Base-by-base conservation (phyloP, 2,888 invertebrate genomes). In the Tholera decimalis region DNA sequence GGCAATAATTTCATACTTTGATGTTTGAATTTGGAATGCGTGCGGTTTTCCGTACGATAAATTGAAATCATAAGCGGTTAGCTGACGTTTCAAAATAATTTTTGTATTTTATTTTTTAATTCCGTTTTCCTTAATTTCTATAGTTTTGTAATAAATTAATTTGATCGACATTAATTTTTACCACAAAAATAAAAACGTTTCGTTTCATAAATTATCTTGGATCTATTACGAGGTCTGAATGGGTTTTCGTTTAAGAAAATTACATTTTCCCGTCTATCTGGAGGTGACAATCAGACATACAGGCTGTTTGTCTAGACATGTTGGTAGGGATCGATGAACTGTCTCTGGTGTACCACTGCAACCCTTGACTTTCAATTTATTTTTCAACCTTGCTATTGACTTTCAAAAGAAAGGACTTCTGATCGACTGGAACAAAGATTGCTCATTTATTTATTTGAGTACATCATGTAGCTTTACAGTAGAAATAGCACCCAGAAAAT, bases 281-380 rank as follows among this genome's bases (percentile, higher is more conserved):
- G 28, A 2, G 7, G 11, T 13, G 15, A 20, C 11, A 24, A 46
- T 47, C 43, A 46, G 43, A 51, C 56, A 49, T 20, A 41, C 18
- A 0, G 9, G 22, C 59, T 49, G 66, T 73, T 65, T 73, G 67
- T 73, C 78, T 74, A 73, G 74, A 78, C 68, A 13, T 35, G 37
- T 15, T 49, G 41, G 22, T 9, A 35, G 1, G 26, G 47, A 30
- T 57, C 37, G 26, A 30, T 43, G 56, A 54, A 41, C 59, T 28
- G 47, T 49, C 53, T 51, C 20, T 37, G 33, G 22, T 50, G 35
- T 11, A 37, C 33, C 20, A 39, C 30, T 35, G 50, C 24, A 35
- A 57, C 39, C 53, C 22, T 18, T n/a, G n/a, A n/a, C n/a, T n/a
- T n/a, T n/a, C n/a, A n/a, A n/a, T n/a, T 51, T 13, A 65, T 1